Evolutionary conservation across 2,113 vertebrate species (phyloP).

Genomic region (Sinocyclocheilus rhinocerous): DNA sequence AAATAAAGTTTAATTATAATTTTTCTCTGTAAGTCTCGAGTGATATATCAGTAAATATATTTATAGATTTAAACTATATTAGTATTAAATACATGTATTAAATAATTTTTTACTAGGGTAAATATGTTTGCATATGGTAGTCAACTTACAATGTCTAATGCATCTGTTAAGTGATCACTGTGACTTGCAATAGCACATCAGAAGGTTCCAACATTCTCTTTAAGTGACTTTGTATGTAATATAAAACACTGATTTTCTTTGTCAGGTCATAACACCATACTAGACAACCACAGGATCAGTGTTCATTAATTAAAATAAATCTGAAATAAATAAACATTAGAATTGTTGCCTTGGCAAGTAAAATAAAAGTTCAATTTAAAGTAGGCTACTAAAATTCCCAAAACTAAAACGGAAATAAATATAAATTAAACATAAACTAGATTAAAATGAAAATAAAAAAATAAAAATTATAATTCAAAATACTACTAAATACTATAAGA

Average conservation of each 20-base stretch:
- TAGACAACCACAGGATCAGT: background rate
- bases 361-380: background rate
- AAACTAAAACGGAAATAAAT: background rate
- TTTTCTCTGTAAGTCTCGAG: too few species aligned
- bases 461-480: background rate
- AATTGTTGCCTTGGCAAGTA: background rate
- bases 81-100: too few species aligned
- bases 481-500: background rate
- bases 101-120: background rate
- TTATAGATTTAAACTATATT: too few species aligned
- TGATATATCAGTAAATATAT: too few species aligned
- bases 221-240: background rate
- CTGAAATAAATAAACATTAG: background rate
- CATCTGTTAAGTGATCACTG: background rate
- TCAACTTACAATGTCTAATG: background rate
- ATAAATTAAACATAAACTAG: background rate
- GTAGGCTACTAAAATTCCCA: background rate
- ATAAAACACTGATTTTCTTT: background rate
- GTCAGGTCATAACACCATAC: background rate
- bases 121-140: background rate
- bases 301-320: background rate
- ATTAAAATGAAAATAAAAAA: background rate
- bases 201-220: background rate
- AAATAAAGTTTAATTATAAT: too few species aligned
- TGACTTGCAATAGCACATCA: background rate